A percentile compares a stretch with the other conserved stretches of the same genome.
phyloP scores from a whole-genome alignment of 2,888 invertebrate species.

The Dynastes tityus region DNA sequence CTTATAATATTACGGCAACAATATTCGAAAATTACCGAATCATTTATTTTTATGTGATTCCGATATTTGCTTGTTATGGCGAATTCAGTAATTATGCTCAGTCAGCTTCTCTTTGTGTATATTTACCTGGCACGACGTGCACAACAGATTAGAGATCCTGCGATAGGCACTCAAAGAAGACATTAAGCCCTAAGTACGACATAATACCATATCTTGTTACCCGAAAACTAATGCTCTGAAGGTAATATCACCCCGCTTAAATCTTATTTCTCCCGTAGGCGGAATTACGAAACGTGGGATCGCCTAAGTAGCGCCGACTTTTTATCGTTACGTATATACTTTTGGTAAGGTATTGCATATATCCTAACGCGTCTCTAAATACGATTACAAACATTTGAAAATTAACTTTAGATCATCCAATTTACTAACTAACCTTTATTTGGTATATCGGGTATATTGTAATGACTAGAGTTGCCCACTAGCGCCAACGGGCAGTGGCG shows the following conservation, averaged over 20 bases:
- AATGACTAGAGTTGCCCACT: too few species aligned
- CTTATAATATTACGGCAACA: too few species aligned
- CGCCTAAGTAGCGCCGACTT: constrained; percentile 4
- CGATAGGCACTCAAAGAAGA: constrained; percentile 58
- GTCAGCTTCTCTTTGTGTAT: neutral
- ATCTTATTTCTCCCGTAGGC: constrained; percentile 1
- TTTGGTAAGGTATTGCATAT: neutral
- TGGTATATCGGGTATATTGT: too few species aligned
- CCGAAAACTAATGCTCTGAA: constrained; percentile 38
- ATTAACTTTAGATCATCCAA: too few species aligned
- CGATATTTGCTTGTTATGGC: too few species aligned
- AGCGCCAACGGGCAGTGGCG: too few species aligned
- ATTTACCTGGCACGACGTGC: constrained; percentile 44
- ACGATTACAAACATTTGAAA: too few species aligned
- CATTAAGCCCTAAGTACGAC: constrained; percentile 58
- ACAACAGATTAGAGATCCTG: constrained; percentile 55
- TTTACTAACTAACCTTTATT: too few species aligned
- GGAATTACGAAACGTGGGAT: constrained; percentile 13
- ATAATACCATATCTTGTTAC: constrained; percentile 60
- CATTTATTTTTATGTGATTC: too few species aligned
- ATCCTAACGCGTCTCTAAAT: too few species aligned
- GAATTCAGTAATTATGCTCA: neutral
- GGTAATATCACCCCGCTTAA: constrained; percentile 39
- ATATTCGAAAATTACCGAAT: too few species aligned
- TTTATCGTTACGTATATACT: constrained; percentile 3